phyloP scores from a whole-genome alignment of 64 coral and sea anemone species.

The Actinia tenebrosa region DNA sequence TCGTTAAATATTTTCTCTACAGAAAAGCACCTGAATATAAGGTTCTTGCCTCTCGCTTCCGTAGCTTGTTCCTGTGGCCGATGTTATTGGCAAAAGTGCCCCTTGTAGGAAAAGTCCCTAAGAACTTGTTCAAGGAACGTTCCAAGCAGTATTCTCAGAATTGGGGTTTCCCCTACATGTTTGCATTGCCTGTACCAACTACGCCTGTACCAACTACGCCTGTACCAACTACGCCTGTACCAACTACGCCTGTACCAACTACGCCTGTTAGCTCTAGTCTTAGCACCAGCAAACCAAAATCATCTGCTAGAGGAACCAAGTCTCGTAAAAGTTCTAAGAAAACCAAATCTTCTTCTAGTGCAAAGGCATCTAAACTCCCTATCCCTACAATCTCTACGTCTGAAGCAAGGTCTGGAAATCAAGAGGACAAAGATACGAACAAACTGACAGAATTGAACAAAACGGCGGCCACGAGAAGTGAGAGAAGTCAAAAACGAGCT shows the following conservation, averaged over 20 bases:
- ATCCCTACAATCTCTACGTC: no score
- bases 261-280: background rate
- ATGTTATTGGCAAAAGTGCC: conserved; percentile 59
- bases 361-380: no score
- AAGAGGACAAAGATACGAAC: background rate
- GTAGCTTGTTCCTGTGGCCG: conserved; percentile 75
- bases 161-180: background rate
- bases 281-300: background rate
- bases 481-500: background rate
- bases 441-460: background rate
- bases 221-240: background rate
- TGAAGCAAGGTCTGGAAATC: background rate
- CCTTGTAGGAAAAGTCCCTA: conserved; percentile 16
- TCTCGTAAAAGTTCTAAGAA: no score
- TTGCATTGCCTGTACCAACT: background rate
- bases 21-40: conserved; percentile 46
- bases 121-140: background rate
- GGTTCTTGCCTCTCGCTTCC: conserved; percentile 62
- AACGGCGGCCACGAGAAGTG: background rate
- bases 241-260: background rate
- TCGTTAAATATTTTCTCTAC: background rate
- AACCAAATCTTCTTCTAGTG: no score
- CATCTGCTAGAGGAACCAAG: background rate
- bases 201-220: no score
- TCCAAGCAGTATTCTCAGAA: background rate